Conservation (phyloP, 1,140 invertebrate species). For the Cyclina sinensis region DNA sequence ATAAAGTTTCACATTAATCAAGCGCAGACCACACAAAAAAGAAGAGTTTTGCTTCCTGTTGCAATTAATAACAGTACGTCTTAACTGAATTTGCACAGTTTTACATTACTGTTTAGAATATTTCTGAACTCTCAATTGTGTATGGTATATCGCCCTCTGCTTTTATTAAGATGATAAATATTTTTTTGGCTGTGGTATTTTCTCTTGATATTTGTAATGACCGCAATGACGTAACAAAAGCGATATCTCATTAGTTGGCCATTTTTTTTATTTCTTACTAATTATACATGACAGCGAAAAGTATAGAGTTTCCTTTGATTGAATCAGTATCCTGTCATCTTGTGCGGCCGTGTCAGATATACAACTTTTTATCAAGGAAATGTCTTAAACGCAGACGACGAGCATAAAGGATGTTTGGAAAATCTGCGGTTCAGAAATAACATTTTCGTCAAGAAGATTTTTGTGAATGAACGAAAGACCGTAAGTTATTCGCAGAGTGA, state of each 20-base stretch:
- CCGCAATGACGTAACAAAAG: no score
- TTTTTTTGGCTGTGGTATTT: no score
- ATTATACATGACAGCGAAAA: slow-evolving; percentile 8
- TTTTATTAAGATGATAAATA: no score
- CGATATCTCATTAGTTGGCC: not conserved
- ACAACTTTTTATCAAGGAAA: not conserved
- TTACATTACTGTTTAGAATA: no score
- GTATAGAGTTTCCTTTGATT: slow-evolving; percentile 27
- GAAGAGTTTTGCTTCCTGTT: no score
- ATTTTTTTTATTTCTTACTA: not conserved
- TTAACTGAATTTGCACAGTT: no score
- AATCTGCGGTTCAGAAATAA: not conserved
- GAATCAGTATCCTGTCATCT: not conserved
- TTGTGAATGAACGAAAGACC: not conserved
- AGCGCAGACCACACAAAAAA: no score
- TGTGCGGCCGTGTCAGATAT: slow-evolving; percentile 8
- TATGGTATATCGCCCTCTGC: no score
- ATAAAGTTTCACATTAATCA: no score
- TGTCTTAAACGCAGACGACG: not conserved
- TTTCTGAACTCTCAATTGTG: no score
- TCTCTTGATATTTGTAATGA: no score
- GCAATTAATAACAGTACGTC: no score
- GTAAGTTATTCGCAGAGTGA: not conserved
- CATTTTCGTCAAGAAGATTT: not conserved
- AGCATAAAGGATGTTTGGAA: not conserved